phyloP scores from a whole-genome alignment of 2,797 vertebrate genomes.

The Trachops cirrhosus region DNA sequence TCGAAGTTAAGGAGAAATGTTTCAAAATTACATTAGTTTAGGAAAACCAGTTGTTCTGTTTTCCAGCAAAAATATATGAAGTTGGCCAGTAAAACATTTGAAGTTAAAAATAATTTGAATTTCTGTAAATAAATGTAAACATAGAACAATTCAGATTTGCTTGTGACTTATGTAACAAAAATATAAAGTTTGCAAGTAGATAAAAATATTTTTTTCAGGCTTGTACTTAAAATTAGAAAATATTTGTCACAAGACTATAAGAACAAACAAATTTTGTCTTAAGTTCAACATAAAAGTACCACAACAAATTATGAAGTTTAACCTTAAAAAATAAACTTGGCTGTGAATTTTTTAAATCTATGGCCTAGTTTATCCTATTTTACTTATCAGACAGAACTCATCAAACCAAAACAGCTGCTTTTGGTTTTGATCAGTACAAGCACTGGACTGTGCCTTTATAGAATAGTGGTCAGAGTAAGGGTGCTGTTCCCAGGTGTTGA shows the following conservation, averaged over 20 bases:
- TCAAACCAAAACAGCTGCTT: background rate
- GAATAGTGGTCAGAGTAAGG: background rate
- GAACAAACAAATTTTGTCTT: background rate
- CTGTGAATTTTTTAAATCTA: background rate
- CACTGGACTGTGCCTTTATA: background rate
- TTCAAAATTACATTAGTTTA: background rate
- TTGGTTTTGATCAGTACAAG: background rate
- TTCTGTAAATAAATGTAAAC: background rate
- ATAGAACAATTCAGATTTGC: background rate
- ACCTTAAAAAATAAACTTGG: background rate
- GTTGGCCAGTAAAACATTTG: background rate
- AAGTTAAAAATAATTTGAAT: background rate
- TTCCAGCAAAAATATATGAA: background rate
- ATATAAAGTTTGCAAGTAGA: background rate
- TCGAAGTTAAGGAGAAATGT: background rate
- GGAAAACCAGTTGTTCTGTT: background rate
- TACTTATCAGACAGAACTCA: background rate
- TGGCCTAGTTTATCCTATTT: background rate
- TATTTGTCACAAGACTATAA: background rate
- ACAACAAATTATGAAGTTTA: background rate
- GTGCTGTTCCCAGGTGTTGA: background rate
- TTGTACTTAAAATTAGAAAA: slow-evolving; percentile 11
- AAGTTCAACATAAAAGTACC: background rate
- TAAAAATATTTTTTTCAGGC: background rate
- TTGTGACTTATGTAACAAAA: background rate